Percentiles rank a stretch among this genome's conserved stretches.
Evolutionary conservation across 2,888 invertebrate genomes (phyloP).

Genomic region (Teinopalpus imperialis): DNA sequence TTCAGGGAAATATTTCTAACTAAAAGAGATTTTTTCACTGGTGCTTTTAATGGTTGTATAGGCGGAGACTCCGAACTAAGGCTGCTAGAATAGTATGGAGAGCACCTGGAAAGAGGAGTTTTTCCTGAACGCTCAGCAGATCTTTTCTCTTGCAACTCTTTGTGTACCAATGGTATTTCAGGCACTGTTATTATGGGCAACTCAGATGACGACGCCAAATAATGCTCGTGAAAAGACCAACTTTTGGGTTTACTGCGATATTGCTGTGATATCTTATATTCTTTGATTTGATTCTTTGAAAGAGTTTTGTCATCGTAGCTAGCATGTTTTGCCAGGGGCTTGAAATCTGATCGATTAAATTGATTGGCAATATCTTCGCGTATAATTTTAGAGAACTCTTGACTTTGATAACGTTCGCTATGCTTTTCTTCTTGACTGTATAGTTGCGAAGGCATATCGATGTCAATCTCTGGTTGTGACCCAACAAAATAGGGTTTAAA

Average conservation of each 20-base stretch:
- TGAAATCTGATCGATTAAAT: conserved; percentile 78
- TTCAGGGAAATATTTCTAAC: conserved; percentile 83
- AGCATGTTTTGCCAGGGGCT: conserved; percentile 84
- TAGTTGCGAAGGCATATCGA: conserved; percentile 78
- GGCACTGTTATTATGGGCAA: conserved; percentile 80
- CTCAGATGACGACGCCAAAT: conserved; percentile 79
- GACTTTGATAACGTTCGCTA: conserved; percentile 84
- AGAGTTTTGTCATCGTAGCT: conserved; percentile 85
- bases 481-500: conserved; percentile 66
- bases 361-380: conserved; percentile 61
- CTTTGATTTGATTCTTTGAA: conserved; percentile 84
- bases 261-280: conserved; percentile 81
- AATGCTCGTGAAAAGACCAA: conserved; percentile 85
- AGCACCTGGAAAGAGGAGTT: conserved; percentile 84
- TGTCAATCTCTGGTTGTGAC: conserved; percentile 79
- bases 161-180: conserved; percentile 70
- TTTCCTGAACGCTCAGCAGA: conserved; percentile 72
- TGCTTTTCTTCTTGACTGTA: conserved; percentile 84
- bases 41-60: conserved; percentile 84
- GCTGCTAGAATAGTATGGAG: conserved; percentile 89
- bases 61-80: conserved; percentile 88
- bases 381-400: conserved; percentile 81
- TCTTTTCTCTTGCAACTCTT: conserved; percentile 72
- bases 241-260: conserved; percentile 82
- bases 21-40: conserved; percentile 84